Base-by-base conservation (phyloP, 1,140 invertebrate genomes). In the Drosophila neocordata region DNA sequence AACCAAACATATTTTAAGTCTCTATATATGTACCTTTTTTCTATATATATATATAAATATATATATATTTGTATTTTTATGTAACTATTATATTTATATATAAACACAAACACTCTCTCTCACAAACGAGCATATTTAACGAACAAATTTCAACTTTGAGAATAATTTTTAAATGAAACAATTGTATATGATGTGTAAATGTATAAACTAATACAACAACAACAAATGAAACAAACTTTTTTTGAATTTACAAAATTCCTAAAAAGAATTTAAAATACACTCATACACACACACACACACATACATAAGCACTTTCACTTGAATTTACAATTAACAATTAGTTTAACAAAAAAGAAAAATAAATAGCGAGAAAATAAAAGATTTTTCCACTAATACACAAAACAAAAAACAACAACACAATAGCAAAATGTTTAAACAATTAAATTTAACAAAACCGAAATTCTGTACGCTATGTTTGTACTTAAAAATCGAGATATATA, bases 391-490 rank as follows among this genome's bases (percentile, higher is more conserved):
- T 53, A 15, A 53, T 12, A 75, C 31, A 24, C 22, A 24, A 24
- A 4, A 24, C 2, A 24, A 24, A 24, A 24, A 24, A 24, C 44
- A 15, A 44, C 20, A 38, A 75, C 73, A 76, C 73, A 64, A 76
- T 76, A 76, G 73, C 60, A 76, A 76, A 76, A 76, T 76, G 73
- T 76, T 76, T 76, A 74, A 74, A 71, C 24, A 74, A 65, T 56
- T 69, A 69, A 55, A 76, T 56, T 71, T 69, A 69, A 73, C 51
- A 51, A 67, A 71, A 56, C 13, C 18, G 27, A 64, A 58, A 74
- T 74, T 74, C 63, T 77, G 81, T 87, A 73, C 78, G 70, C 81
- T 85, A 80, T 85, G 78, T 87, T 87, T 87, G 81, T 84, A 80
- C 64, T 85, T 70, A 75, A 48, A 77, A 87, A 70, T 63, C 74